Evolutionary conservation across 2,888 invertebrate species (phyloP).

Genomic region (Alloplasta piceator): DNA sequence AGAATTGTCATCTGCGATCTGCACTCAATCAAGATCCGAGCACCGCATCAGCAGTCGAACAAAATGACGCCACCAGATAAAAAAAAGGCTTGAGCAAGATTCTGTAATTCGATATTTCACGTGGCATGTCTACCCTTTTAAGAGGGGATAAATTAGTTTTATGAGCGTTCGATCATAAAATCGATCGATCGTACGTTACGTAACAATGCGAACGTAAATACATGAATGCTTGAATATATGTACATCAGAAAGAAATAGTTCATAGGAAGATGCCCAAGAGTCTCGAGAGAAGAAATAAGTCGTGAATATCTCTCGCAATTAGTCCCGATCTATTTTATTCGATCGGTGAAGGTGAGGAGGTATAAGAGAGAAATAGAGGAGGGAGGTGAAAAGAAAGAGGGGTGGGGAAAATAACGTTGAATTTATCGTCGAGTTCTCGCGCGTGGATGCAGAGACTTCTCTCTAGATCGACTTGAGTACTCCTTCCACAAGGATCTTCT

Average conservation of each 20-base stretch:
- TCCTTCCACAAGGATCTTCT: constrained; percentile 45
- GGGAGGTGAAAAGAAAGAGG: constrained; percentile 30
- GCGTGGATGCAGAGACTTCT: constrained; percentile 75
- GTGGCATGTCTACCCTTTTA: too few species aligned
- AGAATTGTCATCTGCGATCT: too few species aligned
- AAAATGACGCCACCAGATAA: too few species aligned
- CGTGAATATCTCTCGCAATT: constrained; percentile 83
- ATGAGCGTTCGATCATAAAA: constrained; percentile 36
- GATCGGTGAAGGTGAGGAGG: constrained; percentile 54
- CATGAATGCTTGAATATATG: not conserved
- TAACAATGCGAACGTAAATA: too few species aligned
- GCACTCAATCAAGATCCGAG: too few species aligned
- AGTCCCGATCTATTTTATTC: constrained; percentile 83
- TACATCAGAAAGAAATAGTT: not conserved
- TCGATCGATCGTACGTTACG: too few species aligned
- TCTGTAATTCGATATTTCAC: too few species aligned
- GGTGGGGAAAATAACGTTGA: constrained; percentile 66
- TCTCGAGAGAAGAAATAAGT: constrained; percentile 76
- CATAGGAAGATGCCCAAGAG: constrained; percentile 15
- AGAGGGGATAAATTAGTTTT: constrained; percentile 19
- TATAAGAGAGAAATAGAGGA: not conserved
- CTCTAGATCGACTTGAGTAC: not conserved
- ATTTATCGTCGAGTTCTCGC: constrained; percentile 81
- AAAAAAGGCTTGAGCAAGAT: too few species aligned
- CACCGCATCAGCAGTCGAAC: too few species aligned